phyloP scores from a whole-genome alignment of 2,888 invertebrate genomes.

The Amiota communis region DNA sequence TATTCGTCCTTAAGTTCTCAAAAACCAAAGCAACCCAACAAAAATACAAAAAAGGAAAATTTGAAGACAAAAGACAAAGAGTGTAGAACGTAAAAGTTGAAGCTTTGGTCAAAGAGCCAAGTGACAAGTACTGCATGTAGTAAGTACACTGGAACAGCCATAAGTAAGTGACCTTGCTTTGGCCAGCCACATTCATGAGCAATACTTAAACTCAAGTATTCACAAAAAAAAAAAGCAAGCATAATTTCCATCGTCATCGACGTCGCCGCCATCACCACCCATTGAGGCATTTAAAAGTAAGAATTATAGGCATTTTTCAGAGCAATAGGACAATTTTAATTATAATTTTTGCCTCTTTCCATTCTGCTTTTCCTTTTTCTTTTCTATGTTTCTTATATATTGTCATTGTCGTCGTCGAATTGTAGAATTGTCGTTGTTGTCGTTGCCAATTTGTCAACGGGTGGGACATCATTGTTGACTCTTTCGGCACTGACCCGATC shows the following conservation, averaged over 20 bases:
- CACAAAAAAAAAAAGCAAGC: background rate
- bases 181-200: too few species aligned
- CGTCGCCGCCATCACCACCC: background rate
- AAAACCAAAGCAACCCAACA: background rate
- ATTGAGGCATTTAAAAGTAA: slow-evolving; percentile 8
- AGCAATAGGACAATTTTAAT: slow-evolving; percentile 13
- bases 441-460: slow-evolving; percentile 61
- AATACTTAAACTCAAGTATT: too few species aligned
- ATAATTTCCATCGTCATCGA: background rate
- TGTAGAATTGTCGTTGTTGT: slow-evolving; percentile 51
- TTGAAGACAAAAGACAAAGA: slow-evolving; percentile 12
- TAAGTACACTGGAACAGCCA: too few species aligned
- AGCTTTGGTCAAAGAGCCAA: slow-evolving; percentile 6
- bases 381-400: background rate
- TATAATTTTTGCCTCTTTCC: background rate
- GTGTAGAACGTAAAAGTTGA: background rate
- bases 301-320: slow-evolving; percentile 24
- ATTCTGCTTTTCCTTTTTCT: too few species aligned
- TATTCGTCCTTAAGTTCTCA: background rate
- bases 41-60: background rate
- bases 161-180: too few species aligned
- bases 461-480: slow-evolving; percentile 4
- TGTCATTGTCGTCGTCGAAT: slow-evolving; percentile 33
- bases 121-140: background rate
- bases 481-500: slow-evolving; percentile 38